A percentile compares a stretch with the other conserved stretches of the same genome.
Conservation (phyloP, 2,797 vertebrate species). For the Enoplosus armatus region DNA sequence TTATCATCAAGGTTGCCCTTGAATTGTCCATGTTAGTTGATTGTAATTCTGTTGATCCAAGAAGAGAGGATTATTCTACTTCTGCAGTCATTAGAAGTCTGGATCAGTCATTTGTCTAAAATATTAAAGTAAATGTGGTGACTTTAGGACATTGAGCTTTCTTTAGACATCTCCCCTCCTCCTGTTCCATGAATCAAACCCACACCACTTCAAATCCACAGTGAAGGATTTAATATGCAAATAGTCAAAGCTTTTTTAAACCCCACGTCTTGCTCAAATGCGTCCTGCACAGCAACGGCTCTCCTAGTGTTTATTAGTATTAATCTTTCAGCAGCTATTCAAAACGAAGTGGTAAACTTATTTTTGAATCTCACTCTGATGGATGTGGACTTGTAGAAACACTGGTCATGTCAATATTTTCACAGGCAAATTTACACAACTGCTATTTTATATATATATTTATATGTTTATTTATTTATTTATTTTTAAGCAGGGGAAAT, state of each 20-base stretch:
- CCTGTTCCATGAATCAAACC: slow-evolving; percentile 23
- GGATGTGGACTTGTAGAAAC: neutral
- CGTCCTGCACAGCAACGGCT: neutral
- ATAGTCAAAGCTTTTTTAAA: slow-evolving; percentile 16
- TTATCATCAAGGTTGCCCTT: slow-evolving; percentile 23
- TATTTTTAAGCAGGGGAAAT: neutral
- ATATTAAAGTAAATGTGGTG: neutral
- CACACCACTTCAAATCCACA: slow-evolving; percentile 11
- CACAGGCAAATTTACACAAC: neutral
- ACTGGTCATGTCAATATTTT: neutral
- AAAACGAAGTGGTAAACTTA: neutral
- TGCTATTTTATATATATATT: no score
- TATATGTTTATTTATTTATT: no score
- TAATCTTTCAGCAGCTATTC: slow-evolving; percentile 6
- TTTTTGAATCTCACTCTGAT: neutral
- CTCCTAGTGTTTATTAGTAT: neutral
- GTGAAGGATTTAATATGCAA: slow-evolving; percentile 47
- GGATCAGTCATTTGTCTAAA: slow-evolving; percentile 4
- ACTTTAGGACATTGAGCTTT: slow-evolving; percentile 4
- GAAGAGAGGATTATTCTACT: slow-evolving; percentile 17
- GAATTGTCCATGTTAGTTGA: slow-evolving; percentile 10
- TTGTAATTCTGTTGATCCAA: neutral
- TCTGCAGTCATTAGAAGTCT: slow-evolving; percentile 17
- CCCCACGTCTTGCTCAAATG: neutral
- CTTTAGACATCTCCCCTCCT: neutral